Evolutionary conservation across 1,140 invertebrate genomes (phyloP).

Genomic region (Leptopilina clavipes): DNA sequence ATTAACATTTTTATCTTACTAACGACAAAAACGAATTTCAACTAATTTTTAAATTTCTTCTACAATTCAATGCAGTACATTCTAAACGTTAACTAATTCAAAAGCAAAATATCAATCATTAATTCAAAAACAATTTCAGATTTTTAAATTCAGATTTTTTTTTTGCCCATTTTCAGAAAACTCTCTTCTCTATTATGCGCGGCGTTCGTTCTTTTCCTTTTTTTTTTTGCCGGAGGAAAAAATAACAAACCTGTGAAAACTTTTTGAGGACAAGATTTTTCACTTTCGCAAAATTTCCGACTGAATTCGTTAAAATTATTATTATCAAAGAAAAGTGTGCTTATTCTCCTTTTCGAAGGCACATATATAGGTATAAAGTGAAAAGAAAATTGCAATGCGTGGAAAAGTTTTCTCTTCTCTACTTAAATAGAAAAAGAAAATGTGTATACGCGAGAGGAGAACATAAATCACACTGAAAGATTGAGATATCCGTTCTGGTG

Average conservation of each 20-base stretch:
- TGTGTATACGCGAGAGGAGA: neutral
- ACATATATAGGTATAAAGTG: neutral
- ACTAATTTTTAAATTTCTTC: no score
- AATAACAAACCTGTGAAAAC: neutral
- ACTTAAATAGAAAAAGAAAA: neutral
- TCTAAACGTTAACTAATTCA: no score
- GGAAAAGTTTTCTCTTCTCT: neutral
- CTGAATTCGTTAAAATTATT: constrained; percentile 12
- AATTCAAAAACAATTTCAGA: no score
- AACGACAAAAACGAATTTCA: no score
- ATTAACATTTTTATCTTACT: no score
- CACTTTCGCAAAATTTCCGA: constrained; percentile 2
- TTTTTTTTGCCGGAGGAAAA: no score
- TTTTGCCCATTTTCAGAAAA: no score
- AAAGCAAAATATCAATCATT: no score
- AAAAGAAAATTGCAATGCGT: neutral
- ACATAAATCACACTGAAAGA: constrained; percentile 49
- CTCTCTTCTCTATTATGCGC: no score
- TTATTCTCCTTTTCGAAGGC: neutral
- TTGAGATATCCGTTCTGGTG: constrained; percentile 47
- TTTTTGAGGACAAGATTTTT: constrained; percentile 19
- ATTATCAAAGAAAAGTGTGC: neutral
- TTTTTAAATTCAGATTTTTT: no score
- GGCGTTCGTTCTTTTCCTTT: no score
- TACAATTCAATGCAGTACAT: no score